A percentile compares a stretch with the other conserved stretches of the same genome.
phyloP scores from a whole-genome alignment of 2,797 vertebrate genomes.

The Urophycis tenuis region DNA sequence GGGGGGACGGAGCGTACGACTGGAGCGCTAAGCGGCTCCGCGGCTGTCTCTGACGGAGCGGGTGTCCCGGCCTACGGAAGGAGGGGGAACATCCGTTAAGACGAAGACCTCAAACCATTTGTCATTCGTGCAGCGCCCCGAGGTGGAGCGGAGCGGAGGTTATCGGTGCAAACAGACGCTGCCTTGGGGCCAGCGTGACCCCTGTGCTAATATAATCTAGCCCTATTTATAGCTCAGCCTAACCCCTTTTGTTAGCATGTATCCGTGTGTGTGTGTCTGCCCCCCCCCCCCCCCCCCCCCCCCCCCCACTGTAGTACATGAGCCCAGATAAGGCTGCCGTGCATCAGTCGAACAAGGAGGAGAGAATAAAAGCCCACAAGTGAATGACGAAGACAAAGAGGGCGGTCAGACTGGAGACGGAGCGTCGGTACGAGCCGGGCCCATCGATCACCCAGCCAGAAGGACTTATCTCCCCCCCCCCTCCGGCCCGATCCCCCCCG shows the following conservation, averaged over 20 bases:
- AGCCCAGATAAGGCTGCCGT: constrained; percentile 18
- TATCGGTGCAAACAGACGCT: background rate
- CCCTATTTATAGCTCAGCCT: background rate
- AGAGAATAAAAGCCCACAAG: constrained; percentile 12
- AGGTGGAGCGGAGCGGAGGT: background rate
- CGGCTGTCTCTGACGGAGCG: constrained; percentile 33
- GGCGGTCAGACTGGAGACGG: constrained; percentile 29
- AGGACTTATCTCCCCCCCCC: constrained; percentile 53
- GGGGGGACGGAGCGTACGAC: no score
- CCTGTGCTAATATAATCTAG: background rate
- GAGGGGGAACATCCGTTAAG: background rate
- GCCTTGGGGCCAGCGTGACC: no score
- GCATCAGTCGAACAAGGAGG: constrained; percentile 4
- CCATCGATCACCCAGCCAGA: constrained; percentile 54
- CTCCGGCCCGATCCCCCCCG: no score
- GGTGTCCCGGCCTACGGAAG: constrained; percentile 15
- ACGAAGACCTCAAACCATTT: background rate
- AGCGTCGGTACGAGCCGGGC: constrained; percentile 46
- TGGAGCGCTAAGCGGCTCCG: constrained; percentile 22
- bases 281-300: constrained; percentile 8
- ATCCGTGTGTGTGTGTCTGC: no score
- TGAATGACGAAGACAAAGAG: constrained; percentile 54
- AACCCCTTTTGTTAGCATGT: background rate
- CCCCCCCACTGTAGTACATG: background rate
- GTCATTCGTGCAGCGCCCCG: no score